Evolutionary conservation across 2,888 invertebrate species (phyloP), one percentile per base, ranked within the genome.

Genomic region (Sussaba pulchella): DNA sequence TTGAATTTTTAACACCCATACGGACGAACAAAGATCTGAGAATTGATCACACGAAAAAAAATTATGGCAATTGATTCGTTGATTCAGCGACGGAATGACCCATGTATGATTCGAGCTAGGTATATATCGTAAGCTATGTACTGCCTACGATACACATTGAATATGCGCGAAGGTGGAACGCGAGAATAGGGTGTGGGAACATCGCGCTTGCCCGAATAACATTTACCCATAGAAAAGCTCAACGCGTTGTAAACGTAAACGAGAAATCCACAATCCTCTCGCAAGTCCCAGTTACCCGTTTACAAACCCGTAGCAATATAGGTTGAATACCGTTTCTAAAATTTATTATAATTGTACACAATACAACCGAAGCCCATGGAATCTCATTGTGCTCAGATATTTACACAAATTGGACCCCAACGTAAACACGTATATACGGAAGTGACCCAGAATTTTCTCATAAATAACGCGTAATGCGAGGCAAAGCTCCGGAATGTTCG

Each of bases 161-260:
- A 9, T 2, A 19, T 4, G 2, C 12, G 12, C 52, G 24, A 36
- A 24, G 47, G 24, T 21, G n/a, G 41, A 52, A 8, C 17, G 17
- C 6, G 39, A 31, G 21, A 69, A 69, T 39, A 26, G 3, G 36
- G 3, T 59, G 12, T 14, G 39, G 21, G 39, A 64, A 21, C 14
- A 31, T 69, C 39, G 57, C 9, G 31, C 73, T 61, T 36, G 63
- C 31, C 41, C 26, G 66, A 69, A 76, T 67, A 76, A 76, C 69
- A 63, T 70, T 69, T 45, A 52, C 50, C 21, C 69, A 26, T 36
- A 21, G 73, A 64, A 73, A 64, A 64, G 73, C 64, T 64, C 64
- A 73, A 64, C 41, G 54, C 64, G 24, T 12, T 36, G 73, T 45
- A 72, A 72, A 72, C 43, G 64, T 61, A 52, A 73, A 54, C 41